These are phyloP conservation scores for Thalassophryne amazonica DNA, from an alignment of 2,797 vertebrate species.

Conservation along the genomic window DNA sequence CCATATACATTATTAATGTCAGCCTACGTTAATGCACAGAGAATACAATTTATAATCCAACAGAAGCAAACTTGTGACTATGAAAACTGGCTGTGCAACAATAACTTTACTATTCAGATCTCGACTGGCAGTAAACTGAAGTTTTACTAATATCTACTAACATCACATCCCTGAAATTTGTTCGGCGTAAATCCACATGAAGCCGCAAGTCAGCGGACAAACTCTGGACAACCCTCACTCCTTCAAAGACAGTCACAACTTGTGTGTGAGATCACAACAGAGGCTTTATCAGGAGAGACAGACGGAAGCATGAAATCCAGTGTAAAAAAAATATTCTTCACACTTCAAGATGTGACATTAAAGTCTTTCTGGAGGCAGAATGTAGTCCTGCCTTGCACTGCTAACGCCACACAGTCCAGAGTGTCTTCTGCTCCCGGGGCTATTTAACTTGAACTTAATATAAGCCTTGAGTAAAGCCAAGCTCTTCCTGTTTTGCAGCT, in stretches of 20 bases:
- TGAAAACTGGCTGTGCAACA: too few species aligned
- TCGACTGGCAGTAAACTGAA: too few species aligned
- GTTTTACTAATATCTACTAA: too few species aligned
- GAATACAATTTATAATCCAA: too few species aligned
- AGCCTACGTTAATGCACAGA: too few species aligned
- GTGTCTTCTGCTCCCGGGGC: conserved; percentile 13
- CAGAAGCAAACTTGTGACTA: too few species aligned
- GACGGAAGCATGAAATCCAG: background rate
- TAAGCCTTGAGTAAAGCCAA: conserved; percentile 12
- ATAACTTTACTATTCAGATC: too few species aligned
- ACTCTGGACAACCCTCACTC: too few species aligned
- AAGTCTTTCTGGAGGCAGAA: background rate
- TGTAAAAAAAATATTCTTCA: background rate
- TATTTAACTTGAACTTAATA: conserved; percentile 25
- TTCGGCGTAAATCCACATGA: too few species aligned
- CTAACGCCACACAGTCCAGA: background rate
- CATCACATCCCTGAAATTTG: too few species aligned
- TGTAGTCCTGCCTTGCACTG: background rate
- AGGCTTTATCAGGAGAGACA: background rate
- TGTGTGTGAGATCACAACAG: background rate
- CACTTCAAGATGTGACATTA: conserved; percentile 10
- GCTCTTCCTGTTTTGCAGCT: conserved; percentile 16
- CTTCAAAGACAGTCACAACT: background rate
- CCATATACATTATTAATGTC: too few species aligned
- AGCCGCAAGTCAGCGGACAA: too few species aligned